Evolutionary conservation across 2,797 vertebrate genomes (phyloP).

Genomic region (Neosalanx taihuensis): DNA sequence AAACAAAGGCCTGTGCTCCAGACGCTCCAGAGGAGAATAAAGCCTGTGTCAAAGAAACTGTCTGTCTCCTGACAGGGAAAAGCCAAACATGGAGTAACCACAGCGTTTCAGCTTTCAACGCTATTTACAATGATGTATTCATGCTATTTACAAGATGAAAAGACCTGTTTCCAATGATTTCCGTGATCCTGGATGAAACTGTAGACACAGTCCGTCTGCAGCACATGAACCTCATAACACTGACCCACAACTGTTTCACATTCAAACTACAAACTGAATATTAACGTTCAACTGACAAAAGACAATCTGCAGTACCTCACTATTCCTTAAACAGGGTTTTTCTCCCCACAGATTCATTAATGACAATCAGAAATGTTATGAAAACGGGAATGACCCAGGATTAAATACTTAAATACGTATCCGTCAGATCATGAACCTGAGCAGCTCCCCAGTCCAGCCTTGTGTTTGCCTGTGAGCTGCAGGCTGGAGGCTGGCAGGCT

Average conservation of each 20-base stretch:
- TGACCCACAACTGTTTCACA: not conserved
- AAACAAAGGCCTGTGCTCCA: conserved; percentile 21
- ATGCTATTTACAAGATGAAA: not conserved
- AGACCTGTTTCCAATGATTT: not conserved
- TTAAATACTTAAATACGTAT: no score
- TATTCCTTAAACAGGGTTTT: no score
- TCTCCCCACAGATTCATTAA: no score
- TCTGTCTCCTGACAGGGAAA: not conserved
- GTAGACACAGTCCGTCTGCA: not conserved
- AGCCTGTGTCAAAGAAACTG: not conserved
- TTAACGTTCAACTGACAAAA: not conserved
- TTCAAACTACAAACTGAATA: not conserved
- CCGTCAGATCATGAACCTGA: no score
- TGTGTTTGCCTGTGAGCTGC: no score
- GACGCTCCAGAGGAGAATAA: conserved; percentile 32
- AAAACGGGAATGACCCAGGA: no score
- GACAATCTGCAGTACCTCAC: no score
- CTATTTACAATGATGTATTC: not conserved
- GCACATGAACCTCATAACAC: conserved; percentile 2
- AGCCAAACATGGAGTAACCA: not conserved
- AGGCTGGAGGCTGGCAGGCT: no score
- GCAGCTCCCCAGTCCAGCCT: no score
- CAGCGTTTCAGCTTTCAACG: not conserved
- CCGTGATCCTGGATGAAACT: not conserved
- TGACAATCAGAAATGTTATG: no score